Conservation (phyloP, 1,140 invertebrate species). For the Pentalonia nigronervosa region DNA sequence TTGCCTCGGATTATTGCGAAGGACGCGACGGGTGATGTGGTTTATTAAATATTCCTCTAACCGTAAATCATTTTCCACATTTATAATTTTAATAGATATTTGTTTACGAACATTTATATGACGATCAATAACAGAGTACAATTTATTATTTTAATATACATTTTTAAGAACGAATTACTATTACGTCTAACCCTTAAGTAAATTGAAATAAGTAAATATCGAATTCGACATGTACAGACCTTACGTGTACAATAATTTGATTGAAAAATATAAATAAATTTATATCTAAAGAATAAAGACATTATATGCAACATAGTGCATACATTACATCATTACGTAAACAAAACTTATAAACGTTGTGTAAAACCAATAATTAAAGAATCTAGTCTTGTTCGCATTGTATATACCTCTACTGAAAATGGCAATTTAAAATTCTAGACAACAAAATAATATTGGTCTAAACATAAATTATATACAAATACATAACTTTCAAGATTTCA, state of each 20-base stretch:
- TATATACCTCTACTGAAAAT: constrained; percentile 13
- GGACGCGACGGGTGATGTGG: neutral
- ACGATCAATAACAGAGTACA: neutral
- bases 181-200: neutral
- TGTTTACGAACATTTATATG: neutral
- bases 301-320: neutral
- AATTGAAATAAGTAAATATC: neutral
- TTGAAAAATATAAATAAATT: neutral
- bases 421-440: constrained; percentile 43
- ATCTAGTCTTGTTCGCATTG: constrained; percentile 22
- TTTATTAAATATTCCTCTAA: neutral
- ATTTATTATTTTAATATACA: neutral
- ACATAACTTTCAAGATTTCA: constrained; percentile 36
- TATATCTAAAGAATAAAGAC: neutral
- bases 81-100: neutral
- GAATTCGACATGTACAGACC: neutral
- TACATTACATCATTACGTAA: neutral
- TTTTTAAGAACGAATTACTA: neutral
- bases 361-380: constrained; percentile 35
- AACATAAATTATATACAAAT: neutral
- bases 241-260: neutral
- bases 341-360: neutral
- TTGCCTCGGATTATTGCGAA: constrained; percentile 16
- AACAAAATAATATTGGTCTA: constrained; percentile 1
- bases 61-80: neutral